These are phyloP conservation scores for Peribatodes rhomboidaria DNA, from an alignment of 2,888 invertebrate species.

Conservation along the genomic window DNA sequence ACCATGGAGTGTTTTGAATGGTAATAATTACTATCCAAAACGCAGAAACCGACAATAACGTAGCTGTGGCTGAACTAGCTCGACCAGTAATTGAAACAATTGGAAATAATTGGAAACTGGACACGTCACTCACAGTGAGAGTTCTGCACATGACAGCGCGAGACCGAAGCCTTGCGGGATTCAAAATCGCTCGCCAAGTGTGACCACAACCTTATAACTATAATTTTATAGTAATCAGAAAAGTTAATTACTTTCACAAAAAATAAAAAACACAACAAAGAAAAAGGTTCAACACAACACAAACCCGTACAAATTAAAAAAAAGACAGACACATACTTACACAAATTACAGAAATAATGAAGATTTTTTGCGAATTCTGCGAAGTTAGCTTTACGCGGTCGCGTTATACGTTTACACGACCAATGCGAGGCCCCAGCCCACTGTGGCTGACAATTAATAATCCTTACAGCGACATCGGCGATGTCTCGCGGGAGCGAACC, in stretches of 20 bases:
- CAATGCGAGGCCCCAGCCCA: too few species aligned
- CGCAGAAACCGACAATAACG: neutral
- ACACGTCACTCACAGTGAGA: neutral
- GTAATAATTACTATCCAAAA: neutral
- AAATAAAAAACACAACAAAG: too few species aligned
- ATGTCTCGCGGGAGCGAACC: neutral
- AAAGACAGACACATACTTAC: too few species aligned
- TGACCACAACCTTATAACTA: neutral
- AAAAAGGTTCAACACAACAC: too few species aligned
- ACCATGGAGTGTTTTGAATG: neutral
- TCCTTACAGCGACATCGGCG: neutral
- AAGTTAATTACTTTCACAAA: neutral
- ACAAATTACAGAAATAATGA: too few species aligned
- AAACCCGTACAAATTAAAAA: too few species aligned
- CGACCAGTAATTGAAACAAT: conserved; percentile 5
- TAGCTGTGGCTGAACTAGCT: neutral
- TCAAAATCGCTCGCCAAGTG: neutral
- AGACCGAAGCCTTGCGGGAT: neutral
- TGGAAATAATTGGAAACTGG: neutral
- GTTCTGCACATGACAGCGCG: neutral
- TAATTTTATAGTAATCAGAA: neutral
- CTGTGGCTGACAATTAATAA: conserved; percentile 4
- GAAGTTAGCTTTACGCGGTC: too few species aligned
- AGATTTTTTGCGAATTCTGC: too few species aligned
- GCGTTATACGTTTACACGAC: too few species aligned